Conservation (phyloP, 1,140 invertebrate species). For the Theocolax elegans region DNA sequence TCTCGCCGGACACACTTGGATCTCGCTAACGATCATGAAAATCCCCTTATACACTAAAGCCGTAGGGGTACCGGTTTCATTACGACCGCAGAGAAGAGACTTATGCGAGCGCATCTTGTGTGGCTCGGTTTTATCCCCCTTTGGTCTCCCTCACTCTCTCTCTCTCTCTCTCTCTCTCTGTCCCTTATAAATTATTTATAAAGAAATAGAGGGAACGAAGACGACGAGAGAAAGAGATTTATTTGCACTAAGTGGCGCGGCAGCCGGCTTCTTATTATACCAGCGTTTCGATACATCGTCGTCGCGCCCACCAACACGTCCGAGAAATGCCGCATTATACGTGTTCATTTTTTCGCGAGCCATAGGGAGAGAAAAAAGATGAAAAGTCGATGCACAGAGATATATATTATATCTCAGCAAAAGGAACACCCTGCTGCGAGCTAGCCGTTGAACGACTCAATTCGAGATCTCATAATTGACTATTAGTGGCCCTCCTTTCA, state of each 20-base stretch:
- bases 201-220: not conserved
- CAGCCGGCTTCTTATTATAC: slow-evolving; percentile 5
- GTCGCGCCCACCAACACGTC: not conserved
- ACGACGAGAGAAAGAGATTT: slow-evolving; percentile 39
- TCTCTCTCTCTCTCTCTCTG: no score
- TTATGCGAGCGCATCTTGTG: slow-evolving; percentile 39
- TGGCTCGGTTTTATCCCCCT: slow-evolving; percentile 32
- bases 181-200: slow-evolving; percentile 47
- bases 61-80: slow-evolving; percentile 5
- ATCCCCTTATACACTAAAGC: slow-evolving; percentile 13
- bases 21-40: slow-evolving; percentile 35
- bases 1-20: not conserved
- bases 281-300: not conserved
- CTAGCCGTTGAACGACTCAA: not conserved
- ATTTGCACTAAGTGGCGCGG: slow-evolving; percentile 45
- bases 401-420: no score
- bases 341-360: slow-evolving; percentile 4
- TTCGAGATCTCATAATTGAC: not conserved
- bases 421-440: not conserved
- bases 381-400: not conserved
- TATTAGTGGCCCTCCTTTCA: not conserved
- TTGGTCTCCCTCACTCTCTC: no score
- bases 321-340: not conserved
- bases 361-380: no score
- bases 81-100: not conserved